Evolutionary conservation across 2,797 vertebrate species (phyloP).

Genomic region (Distichodus sexfasciatus): DNA sequence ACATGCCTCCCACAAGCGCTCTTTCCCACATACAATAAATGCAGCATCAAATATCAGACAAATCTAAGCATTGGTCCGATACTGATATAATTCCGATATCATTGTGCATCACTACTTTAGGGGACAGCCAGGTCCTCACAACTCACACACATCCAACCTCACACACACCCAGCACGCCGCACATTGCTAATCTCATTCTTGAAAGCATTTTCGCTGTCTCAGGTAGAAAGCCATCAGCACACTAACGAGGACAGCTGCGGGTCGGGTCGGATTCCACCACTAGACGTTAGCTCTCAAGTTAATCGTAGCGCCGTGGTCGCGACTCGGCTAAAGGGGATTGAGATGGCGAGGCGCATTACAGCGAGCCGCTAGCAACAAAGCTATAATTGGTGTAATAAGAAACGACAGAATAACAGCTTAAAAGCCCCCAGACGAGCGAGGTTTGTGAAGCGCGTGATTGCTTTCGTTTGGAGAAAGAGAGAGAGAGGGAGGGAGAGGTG

Average conservation of each 20-base stretch:
- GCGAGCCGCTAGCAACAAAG: constrained; percentile 20
- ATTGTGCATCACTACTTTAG: no score
- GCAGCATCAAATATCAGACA: no score
- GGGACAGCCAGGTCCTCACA: no score
- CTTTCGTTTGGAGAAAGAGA: neutral
- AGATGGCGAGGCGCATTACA: neutral
- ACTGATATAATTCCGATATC: no score
- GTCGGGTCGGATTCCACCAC: constrained; percentile 19
- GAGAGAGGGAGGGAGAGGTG: neutral
- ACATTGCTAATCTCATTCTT: constrained; percentile 36
- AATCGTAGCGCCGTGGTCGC: constrained; percentile 20
- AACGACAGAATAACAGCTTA: constrained; percentile 29
- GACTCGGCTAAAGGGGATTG: neutral
- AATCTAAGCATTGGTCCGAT: no score
- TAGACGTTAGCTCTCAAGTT: constrained; percentile 41
- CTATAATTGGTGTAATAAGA: constrained; percentile 51
- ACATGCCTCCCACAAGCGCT: no score
- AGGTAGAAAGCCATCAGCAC: constrained; percentile 4
- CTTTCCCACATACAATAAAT: no score
- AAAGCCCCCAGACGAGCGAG: constrained; percentile 22
- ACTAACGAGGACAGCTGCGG: constrained; percentile 30
- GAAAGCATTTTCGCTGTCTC: constrained; percentile 17
- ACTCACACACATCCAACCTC: neutral
- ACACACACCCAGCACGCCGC: neutral
- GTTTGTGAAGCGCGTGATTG: constrained; percentile 23